phyloP scores from a whole-genome alignment of 2,113 vertebrate species.

The Aviceda subcristata region DNA sequence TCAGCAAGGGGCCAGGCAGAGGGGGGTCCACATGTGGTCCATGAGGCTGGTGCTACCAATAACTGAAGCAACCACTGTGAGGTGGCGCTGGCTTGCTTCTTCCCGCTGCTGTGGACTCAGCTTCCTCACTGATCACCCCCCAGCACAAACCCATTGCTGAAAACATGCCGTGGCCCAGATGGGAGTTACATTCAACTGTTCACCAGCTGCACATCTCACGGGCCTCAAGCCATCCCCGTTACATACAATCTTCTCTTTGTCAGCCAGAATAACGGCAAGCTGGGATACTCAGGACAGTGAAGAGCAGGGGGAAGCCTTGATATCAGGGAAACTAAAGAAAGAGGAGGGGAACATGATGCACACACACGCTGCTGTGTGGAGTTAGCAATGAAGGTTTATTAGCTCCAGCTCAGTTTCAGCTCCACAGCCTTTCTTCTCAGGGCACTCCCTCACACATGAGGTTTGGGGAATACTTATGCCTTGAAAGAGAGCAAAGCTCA shows the following conservation, averaged over 20 bases:
- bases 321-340: not conserved
- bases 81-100: not conserved
- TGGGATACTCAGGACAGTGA: not conserved
- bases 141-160: not conserved
- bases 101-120: not conserved
- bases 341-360: not conserved
- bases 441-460: not conserved
- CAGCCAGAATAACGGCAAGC: not conserved
- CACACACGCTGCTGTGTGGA: rapidly evolving
- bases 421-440: not conserved
- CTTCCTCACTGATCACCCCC: not conserved
- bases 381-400: not conserved
- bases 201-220: rapidly evolving
- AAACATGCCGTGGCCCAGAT: rapidly evolving
- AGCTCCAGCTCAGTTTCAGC: not conserved
- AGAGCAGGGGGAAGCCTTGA: not conserved
- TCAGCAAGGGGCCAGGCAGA: not conserved
- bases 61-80: not conserved
- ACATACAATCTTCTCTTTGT: not conserved
- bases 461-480: not conserved
- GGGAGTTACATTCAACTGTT: not conserved
- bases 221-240: not conserved
- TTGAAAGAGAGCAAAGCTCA: not conserved
- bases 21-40: rapidly evolving
- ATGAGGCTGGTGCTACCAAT: not conserved